A percentile compares a stretch with the other conserved stretches of the same genome.
These are phyloP conservation scores for Nannospalax galili DNA, from an alignment of 2,113 vertebrate species.

Conservation along the genomic window DNA sequence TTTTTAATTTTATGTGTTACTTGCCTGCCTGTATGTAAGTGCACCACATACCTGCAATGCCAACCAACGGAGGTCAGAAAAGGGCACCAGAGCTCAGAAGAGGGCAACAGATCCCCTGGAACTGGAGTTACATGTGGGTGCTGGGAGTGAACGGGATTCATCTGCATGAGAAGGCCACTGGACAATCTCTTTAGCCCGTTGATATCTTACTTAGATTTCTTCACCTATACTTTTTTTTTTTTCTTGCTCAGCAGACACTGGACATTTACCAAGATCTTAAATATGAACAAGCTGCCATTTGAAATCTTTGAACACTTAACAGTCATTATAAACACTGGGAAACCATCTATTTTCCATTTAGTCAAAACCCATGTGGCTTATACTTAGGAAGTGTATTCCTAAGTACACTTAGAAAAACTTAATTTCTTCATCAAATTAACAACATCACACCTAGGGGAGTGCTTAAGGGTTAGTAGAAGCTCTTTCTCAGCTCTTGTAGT, in stretches of 20 bases:
- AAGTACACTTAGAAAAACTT: not conserved
- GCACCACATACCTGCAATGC: too few relatives aligned
- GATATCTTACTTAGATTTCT: not conserved
- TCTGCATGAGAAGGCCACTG: too few relatives aligned
- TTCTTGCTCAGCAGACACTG: not conserved
- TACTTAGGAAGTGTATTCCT: not conserved
- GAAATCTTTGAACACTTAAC: not conserved
- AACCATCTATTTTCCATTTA: not conserved
- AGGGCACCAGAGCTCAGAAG: too few relatives aligned
- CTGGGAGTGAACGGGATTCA: too few relatives aligned
- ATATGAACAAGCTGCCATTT: not conserved
- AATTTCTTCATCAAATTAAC: conserved; percentile 5
- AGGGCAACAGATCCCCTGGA: too few relatives aligned
- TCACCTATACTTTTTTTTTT: not conserved
- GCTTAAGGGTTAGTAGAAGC: not conserved
- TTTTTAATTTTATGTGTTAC: too few relatives aligned
- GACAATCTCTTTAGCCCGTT: not conserved
- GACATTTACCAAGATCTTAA: not conserved
- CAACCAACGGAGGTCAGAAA: too few relatives aligned
- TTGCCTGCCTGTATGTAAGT: too few relatives aligned
- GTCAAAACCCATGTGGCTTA: not conserved
- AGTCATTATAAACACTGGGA: not conserved
- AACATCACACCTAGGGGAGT: not conserved
- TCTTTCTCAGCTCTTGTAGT: not conserved
- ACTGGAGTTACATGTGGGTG: too few relatives aligned